Evolutionary conservation across 1,140 invertebrate species (phyloP), one percentile per base, ranked within the genome.

Genomic region (Onthophagus taurus): DNA sequence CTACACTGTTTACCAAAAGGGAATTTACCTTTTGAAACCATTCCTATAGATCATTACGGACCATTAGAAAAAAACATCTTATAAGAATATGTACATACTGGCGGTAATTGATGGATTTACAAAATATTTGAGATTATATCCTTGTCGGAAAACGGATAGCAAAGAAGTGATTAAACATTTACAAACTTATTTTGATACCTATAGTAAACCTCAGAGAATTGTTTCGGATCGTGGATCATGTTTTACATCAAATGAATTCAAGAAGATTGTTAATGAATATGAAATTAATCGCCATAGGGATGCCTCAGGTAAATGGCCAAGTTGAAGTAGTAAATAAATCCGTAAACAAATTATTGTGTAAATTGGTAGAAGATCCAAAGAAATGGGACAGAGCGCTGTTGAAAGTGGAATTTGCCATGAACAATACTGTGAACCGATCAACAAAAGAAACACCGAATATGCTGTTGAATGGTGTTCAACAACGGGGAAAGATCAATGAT

Each of bases 41-140:
- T 51, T 12, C 51, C 53, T 21, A 45, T 53, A 4, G 52, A 57
- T 24, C 48, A 55, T 48, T 45, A 42, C 16, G 55, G 48, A 2
- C 52, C 48, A 14, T 38, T 55, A 18, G 42, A 50, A 19, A 49
- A 48, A 44, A 49, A n/a, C n/a, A n/a, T n/a, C n/a, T n/a, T n/a
- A n/a, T n/a, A n/a, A n/a, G n/a, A n/a, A 54, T 11, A 47, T 35
- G 44, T 51, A 58, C 37, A 29, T 59, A 19, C 50, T 58, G 9
- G 42, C 23, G 24, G 33, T 57, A 8, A 42, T 59, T 7, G 55
- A 59, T 23, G 48, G 24, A 11, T 54, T 58, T 38, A 51, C 53
- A 0, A 59, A 58, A 47, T 56, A 44, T 48, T 29, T 52, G 18
- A 48, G 45, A 29, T 35, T 55, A 1, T 54, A 49, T 45, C 19